Conservation (phyloP, 1,140 invertebrate species). For the Leptopilina clavipes region DNA sequence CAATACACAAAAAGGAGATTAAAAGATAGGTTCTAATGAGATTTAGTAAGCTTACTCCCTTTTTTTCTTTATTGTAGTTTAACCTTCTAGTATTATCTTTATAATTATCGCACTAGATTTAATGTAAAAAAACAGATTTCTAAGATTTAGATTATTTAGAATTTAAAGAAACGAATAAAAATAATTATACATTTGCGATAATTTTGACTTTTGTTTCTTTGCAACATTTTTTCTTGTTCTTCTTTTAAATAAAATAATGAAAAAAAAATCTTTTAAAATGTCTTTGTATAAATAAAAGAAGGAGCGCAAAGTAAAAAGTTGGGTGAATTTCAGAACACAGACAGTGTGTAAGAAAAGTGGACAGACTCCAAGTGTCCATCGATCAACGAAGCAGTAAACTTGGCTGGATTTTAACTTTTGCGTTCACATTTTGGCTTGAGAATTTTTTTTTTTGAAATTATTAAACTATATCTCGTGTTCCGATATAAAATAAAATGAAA, state of each 20-base stretch:
- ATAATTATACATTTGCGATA: too few relatives aligned
- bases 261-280: too few relatives aligned
- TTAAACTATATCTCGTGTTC: too few relatives aligned
- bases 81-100: conserved; percentile 28
- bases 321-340: conserved; percentile 2
- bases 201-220: too few relatives aligned
- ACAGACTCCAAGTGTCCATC: background rate
- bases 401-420: conserved; percentile 23
- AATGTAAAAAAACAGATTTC: background rate
- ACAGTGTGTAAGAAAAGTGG: conserved; percentile 4
- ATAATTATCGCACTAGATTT: background rate
- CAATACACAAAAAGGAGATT: conserved; percentile 22
- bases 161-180: too few relatives aligned
- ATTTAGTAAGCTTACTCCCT: conserved; percentile 43
- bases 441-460: background rate
- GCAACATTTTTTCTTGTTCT: too few relatives aligned
- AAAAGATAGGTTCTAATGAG: conserved; percentile 44
- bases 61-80: too few relatives aligned
- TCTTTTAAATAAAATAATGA: too few relatives aligned
- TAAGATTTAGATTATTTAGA: too few relatives aligned
- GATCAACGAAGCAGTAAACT: conserved; percentile 17
- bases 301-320: background rate
- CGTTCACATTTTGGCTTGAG: background rate
- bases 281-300: background rate
- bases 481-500: too few relatives aligned